Base-by-base conservation (phyloP, 37 sponge, comb jelly and placozoan genomes). In the Aphrocallistes beatrix region DNA sequence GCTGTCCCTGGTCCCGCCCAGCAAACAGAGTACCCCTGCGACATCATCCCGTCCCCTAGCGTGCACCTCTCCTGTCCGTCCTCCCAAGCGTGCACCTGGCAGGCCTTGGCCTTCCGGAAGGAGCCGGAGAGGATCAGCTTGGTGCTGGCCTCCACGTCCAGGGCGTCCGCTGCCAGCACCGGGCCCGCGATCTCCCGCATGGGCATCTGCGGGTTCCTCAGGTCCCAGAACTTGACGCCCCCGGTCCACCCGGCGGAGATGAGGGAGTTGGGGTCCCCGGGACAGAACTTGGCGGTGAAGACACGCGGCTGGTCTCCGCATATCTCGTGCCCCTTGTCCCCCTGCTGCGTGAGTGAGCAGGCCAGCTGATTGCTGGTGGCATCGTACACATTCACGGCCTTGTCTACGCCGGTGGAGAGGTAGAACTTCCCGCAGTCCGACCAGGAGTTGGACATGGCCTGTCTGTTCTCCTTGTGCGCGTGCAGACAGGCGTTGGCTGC, bases 1-100 rank as follows among this genome's bases (percentile, higher is more conserved):
- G n/a, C 75, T 30, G n/a, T 60, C 25, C 75, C 34, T 21, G 75
- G 75, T 28, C 75, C 75, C 17, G 34, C 75, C 75, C 75, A 60
- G 75, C 75, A 60, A 19, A 60, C 75, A 28, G 75, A 60, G 34
- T 60, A 60, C 75, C 75, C 75, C 75, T 60, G 75, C 34, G 75
- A 60, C 75, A 60, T 60, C 75, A 60, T 60, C 75, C 75, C 75
- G 34, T 60, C 75, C 34, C 75, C 75, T 1, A 60, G 75, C 34
- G 75, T 19, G 34, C 28, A 19, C 34, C 10, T 3, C 75, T 60
- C 75, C 3, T 13, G 10, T 1, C 75, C 75, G 75, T 60, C 75
- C 75, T 13, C 75, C 75, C 75, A 60, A 19, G 75, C 75, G 34
- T 60, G 75, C 75, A 60, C 75, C 75, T 60, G 75, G 34, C 75